Percentiles rank a stretch among this genome's conserved stretches.
phyloP scores from a whole-genome alignment of 2,113 vertebrate species.

The Ailuropoda melanoleuca region DNA sequence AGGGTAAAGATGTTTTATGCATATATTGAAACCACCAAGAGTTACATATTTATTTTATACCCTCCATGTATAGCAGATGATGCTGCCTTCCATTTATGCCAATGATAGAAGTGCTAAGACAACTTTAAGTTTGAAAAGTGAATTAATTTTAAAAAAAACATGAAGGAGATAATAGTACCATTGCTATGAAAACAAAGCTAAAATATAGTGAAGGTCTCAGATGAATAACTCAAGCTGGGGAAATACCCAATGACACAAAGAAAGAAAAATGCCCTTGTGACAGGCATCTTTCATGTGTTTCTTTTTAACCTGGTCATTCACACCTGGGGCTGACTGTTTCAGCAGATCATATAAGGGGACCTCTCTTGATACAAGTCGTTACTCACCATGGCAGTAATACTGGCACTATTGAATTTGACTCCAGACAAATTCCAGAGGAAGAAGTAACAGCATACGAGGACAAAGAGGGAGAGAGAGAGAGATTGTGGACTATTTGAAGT shows the following conservation, averaged over 20 bases:
- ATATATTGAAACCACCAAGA: not conserved
- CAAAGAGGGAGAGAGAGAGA: not conserved
- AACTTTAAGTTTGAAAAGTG: not conserved
- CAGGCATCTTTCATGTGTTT: not conserved
- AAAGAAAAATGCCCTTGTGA: not conserved
- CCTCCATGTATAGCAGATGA: not conserved
- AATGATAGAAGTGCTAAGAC: not conserved
- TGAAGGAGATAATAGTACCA: not conserved
- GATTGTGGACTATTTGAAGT: not conserved
- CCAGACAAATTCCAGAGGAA: not conserved
- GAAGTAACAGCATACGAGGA: not conserved
- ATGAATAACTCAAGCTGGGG: not conserved
- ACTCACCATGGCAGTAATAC: not conserved
- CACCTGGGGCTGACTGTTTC: not conserved
- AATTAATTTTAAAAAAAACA: constrained; percentile 8
- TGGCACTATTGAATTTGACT: not conserved
- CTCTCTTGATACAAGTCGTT: not conserved
- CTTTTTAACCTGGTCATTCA: not conserved
- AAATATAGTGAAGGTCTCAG: not conserved
- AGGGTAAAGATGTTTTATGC: not conserved
- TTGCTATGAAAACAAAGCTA: not conserved
- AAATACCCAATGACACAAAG: not conserved
- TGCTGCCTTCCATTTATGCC: not conserved
- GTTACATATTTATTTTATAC: not conserved
- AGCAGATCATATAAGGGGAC: not conserved